These are phyloP conservation scores for Drosophila ananassae DNA, from an alignment of 1,140 invertebrate genomes.

Conservation along the genomic window DNA sequence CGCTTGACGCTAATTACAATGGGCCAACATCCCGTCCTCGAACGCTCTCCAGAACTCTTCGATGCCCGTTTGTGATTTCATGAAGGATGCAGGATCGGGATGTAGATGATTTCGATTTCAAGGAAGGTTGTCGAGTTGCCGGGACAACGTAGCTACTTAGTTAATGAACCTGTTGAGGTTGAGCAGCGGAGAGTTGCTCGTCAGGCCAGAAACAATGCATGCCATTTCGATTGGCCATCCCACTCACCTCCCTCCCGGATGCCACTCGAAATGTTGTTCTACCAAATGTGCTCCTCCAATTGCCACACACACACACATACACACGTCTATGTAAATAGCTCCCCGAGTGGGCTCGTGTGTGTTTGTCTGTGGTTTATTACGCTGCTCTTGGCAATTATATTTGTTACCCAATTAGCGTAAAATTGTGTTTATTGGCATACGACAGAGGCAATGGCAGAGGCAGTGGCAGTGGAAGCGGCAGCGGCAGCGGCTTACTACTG, in stretches of 20 bases:
- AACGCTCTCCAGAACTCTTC: slow-evolving; percentile 15
- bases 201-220: slow-evolving; percentile 41
- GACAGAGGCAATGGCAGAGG: not conserved
- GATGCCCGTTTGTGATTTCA: slow-evolving; percentile 14
- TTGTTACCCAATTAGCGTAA: slow-evolving; percentile 83
- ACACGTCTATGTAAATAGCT: slow-evolving; percentile 11
- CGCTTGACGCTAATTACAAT: slow-evolving; percentile 54
- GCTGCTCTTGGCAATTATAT: slow-evolving; percentile 82
- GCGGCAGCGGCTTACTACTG: slow-evolving; percentile 45
- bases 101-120: not conserved
- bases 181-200: slow-evolving; percentile 25
- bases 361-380: slow-evolving; percentile 79
- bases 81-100: slow-evolving; percentile 24
- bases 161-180: slow-evolving; percentile 81
- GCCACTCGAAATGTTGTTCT: slow-evolving; percentile 33
- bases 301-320: slow-evolving; percentile 53
- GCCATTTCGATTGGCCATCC: slow-evolving; percentile 49
- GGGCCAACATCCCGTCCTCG: slow-evolving; percentile 12
- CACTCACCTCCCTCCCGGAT: slow-evolving; percentile 12
- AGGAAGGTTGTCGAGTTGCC: slow-evolving; percentile 44
- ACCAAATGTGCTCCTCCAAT: slow-evolving; percentile 45
- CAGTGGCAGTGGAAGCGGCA: not conserved
- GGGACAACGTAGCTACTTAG: slow-evolving; percentile 68
- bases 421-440: slow-evolving; percentile 80
- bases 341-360: slow-evolving; percentile 33